A percentile compares a stretch with the other conserved stretches of the same genome.
phyloP scores from a whole-genome alignment of 2,888 invertebrate genomes.

The Clusia tigrina region DNA sequence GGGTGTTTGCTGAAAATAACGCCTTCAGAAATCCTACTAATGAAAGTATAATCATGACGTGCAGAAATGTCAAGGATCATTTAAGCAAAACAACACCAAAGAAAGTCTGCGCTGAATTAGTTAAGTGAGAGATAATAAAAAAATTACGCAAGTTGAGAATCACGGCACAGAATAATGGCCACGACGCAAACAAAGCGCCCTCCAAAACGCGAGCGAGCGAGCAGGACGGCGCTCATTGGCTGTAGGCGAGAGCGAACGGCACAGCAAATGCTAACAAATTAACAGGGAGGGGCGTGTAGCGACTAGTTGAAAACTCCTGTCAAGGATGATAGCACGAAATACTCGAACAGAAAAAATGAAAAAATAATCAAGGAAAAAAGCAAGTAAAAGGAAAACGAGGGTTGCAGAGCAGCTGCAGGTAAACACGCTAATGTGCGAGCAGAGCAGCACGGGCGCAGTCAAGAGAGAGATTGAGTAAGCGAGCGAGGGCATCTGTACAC shows the following conservation, averaged over 20 bases:
- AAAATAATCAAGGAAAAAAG: slow-evolving; percentile 35
- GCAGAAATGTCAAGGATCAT: slow-evolving; percentile 21
- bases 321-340: slow-evolving; percentile 53
- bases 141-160: too few relatives aligned
- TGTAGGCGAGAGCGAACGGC: slow-evolving; percentile 28
- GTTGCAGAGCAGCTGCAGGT: slow-evolving; percentile 9
- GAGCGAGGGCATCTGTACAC: too few relatives aligned
- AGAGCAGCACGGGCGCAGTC: background rate
- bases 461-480: background rate
- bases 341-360: slow-evolving; percentile 40
- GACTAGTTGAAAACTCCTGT: slow-evolving; percentile 33
- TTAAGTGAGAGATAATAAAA: slow-evolving; percentile 19
- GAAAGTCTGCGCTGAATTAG: slow-evolving; percentile 14
- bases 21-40: background rate
- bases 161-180: background rate
- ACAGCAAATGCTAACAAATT: slow-evolving; percentile 37
- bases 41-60: background rate
- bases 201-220: slow-evolving; percentile 18
- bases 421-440: background rate
- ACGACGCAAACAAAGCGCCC: background rate
- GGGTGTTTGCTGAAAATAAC: too few relatives aligned
- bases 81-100: background rate
- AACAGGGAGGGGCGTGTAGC: slow-evolving; percentile 52
- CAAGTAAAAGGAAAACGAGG: slow-evolving; percentile 9
- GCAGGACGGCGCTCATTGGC: slow-evolving; percentile 31